Conservation (phyloP, 2,113 vertebrate genomes). For the Baryphthengus martii region DNA sequence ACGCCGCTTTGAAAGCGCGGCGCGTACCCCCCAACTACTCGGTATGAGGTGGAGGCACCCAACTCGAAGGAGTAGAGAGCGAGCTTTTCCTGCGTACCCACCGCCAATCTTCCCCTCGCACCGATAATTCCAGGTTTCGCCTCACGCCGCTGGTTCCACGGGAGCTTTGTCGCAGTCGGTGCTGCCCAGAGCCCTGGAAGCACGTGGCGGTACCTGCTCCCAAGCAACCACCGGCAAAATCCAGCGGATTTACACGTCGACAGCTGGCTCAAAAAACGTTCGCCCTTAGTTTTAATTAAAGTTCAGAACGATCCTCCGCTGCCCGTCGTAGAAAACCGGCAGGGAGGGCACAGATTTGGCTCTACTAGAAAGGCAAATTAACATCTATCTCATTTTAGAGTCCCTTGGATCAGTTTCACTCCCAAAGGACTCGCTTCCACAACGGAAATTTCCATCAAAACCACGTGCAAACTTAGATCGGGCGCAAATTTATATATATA, state of each 20-base stretch:
- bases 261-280: not conserved
- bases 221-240: not conserved
- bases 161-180: not conserved
- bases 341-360: rapidly evolving
- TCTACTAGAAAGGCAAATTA: not conserved
- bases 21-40: not conserved
- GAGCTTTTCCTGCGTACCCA: not conserved
- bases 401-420: not conserved
- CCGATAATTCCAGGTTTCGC: not conserved
- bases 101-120: not conserved
- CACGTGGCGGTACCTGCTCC: not conserved
- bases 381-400: too few species aligned
- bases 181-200: not conserved
- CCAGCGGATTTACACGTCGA: rapidly evolving
- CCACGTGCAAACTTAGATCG: rapidly evolving
- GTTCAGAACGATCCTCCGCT: rapidly evolving
- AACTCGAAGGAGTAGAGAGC: not conserved
- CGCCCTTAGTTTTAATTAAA: rapidly evolving
- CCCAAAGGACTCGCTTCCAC: not conserved
- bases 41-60: not conserved
- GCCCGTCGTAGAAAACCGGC: not conserved
- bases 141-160: rapidly evolving
- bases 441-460: not conserved
- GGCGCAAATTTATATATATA: rapidly evolving
- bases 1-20: not conserved